Evolutionary conservation across 2,113 vertebrate genomes (phyloP), one percentile per base, ranked within the genome.

Genomic region (Calypte anna): DNA sequence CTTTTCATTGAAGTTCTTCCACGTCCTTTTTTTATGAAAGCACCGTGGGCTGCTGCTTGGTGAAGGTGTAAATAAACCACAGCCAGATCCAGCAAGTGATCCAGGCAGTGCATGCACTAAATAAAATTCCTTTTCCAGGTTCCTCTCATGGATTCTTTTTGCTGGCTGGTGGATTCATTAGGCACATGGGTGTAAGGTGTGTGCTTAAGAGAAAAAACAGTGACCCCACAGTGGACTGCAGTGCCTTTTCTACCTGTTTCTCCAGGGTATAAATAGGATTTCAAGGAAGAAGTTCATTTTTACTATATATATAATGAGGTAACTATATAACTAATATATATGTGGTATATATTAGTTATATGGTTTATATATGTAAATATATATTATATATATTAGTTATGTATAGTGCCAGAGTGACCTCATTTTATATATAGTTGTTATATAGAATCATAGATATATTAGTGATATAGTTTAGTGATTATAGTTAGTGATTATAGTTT

Each of bases 61-160:
- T 20, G n/a, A 66, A 46, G 70, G 68, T 58, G 55, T 3, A 24
- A 74, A 50, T 30, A 38, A 24, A 28, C 22, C 12, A 5, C 0
- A 6, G 57, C 58, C 38, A 30, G n/a, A 19, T 4, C 18, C 48
- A 44, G 20, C 4, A 10, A n/a, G 23, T 0, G 22, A 46, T 5
- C 22, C 21, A 22, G 66, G 22, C 11, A 7, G 0, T 7, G 27
- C 2, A 23, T 4, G 2, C 50, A 6, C 4, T 48, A 21, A 20
- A 48, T 48, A 15, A 69, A 61, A 55, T 44, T 3, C 20, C n/a
- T 48, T 7, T 21, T 9, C 0, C 13, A 19, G 3, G 14, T 25
- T 46, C 9, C 18, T 44, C 57, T 44, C 4, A 0, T 36, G 4
- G 3, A 27, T 84, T 10, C 22, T 72, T 68, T 48, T 38, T 55